Evolutionary conservation across 2,797 vertebrate species (phyloP), one percentile per base, ranked within the genome.

Genomic region (Perodicticus potto): DNA sequence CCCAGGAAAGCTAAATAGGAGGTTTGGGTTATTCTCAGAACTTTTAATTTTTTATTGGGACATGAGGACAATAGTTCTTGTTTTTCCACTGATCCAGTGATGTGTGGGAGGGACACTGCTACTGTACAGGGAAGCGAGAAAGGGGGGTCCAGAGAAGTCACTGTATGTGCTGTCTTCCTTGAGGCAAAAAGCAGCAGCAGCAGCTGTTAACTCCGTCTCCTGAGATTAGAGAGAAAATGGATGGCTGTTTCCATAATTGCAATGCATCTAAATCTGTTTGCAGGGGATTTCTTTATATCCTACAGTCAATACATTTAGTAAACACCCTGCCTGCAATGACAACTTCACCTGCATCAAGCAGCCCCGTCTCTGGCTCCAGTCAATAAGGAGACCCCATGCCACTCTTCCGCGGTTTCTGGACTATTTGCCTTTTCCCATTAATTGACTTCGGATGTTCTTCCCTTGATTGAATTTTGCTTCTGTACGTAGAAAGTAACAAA

Each of bases 281-380:
- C 61, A 96, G 97, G 69, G 95, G 76, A 93, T 97, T 97, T 97
- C 86, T 94, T 97, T 94, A 34, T 57, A 96, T 94, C 96, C 88
- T 72, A 14, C 7, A 83, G 59, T 89, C 95, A 95, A 25, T 73
- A 61, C 11, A 65, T 96, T 95, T 96, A 97, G 94, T 93, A 96
- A 93, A 97, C 90, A 63, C 14, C 19, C 92, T 32, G 49, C n/a
- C 84, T 88, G 69, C 78, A 89, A 81, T 86, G 89, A 95, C 86
- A 89, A 84, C 77, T 95, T 91, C 93, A 85, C 82, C 72, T 59
- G 61, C 40, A 91, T 84, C 92, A 95, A 88, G 14, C 87, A 89
- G 32, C 22, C 93, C 94, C 90, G 65, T 96, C 27, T 6, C 45
- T 32, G 91, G 27, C 78, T 95, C 81, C 10, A 74, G 83, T 94